phyloP scores from a whole-genome alignment of 2,888 invertebrate genomes.

The Agrotis puta region DNA sequence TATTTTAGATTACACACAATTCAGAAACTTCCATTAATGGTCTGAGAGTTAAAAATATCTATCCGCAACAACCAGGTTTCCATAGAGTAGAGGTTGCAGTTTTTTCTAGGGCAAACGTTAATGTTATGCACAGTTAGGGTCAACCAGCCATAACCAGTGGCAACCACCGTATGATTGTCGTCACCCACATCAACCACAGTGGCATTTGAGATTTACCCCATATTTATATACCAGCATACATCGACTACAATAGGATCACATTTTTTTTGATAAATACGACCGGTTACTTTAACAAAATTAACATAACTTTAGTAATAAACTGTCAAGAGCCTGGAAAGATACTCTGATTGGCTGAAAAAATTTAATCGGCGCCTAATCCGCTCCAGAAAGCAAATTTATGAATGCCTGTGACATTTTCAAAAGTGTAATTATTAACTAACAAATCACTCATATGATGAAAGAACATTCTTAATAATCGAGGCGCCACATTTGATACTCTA shows the following conservation, averaged over 20 bases:
- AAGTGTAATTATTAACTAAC: not conserved
- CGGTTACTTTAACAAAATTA: not conserved
- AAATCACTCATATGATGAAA: not conserved
- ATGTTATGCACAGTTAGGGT: slow-evolving; percentile 46
- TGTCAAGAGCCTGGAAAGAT: not conserved
- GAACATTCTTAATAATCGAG: not conserved
- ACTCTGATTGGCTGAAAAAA: not conserved
- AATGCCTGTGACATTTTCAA: not conserved
- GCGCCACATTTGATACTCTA: not conserved
- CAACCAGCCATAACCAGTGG: slow-evolving; percentile 35
- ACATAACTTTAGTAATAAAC: not conserved
- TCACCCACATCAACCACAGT: slow-evolving; percentile 29
- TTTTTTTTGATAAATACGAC: not conserved
- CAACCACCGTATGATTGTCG: slow-evolving; percentile 41
- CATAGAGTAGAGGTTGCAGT: slow-evolving; percentile 23
- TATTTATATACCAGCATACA: not conserved
- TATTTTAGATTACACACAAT: not conserved
- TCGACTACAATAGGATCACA: not conserved
- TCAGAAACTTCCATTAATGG: not conserved
- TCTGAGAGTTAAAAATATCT: not conserved
- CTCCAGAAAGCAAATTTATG: not conserved
- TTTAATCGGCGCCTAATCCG: not conserved
- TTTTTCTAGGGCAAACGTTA: slow-evolving; percentile 34
- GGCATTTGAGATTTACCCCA: not conserved
- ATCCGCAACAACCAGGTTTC: slow-evolving; percentile 19